Base-by-base conservation (phyloP, 2,888 invertebrate genomes). In the Clunio marinus region DNA sequence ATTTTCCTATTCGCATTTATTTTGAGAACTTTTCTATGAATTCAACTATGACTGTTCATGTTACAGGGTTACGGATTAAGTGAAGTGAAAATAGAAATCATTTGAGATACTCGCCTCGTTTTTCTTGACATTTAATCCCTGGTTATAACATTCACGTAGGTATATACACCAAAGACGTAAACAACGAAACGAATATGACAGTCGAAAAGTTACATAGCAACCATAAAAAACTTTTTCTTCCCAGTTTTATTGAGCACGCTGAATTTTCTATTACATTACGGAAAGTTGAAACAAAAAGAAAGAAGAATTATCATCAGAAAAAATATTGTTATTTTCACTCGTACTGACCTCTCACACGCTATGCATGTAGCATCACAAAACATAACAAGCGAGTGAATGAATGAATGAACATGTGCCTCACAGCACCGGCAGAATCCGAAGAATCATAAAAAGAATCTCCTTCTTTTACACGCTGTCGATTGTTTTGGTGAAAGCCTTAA, bases 231-330 rank as follows among this genome's bases (percentile, higher is more conserved):
- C n/a, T n/a, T n/a, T n/a, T 28, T 5, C 13, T 10, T 58, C 58
- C 58, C 17, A 27, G 28, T 58, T 58, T 58, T 58, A 58, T 58
- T 58, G 58, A 28, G 27, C 32, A 27, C 20, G 24, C 13, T 4
- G 28, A 27, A 27, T 25, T 57, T 22, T 57, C 25, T 57, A 25
- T 25, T 57, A 32, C 28, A 58, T 58, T 20, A 58, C 32, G 32
- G 13, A 28, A 58, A 32, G 15, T 8, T n/a, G 2, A 51, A n/a
- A 51, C 17, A 51, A 17, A 25, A 58, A 58, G 58, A 58, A 58
- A 25, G 58, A 15, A 58, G 32, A 58, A 58, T 58, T 58, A 58
- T 58, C 28, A 58, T 58, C 58, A 58, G 58, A 2, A 15, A 28
- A 32, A 51, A 51, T 51, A 17, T 17, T 17, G 51, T 51, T 51